Conservation (phyloP, 1,140 invertebrate genomes). For the Wiebesia pumilae region DNA sequence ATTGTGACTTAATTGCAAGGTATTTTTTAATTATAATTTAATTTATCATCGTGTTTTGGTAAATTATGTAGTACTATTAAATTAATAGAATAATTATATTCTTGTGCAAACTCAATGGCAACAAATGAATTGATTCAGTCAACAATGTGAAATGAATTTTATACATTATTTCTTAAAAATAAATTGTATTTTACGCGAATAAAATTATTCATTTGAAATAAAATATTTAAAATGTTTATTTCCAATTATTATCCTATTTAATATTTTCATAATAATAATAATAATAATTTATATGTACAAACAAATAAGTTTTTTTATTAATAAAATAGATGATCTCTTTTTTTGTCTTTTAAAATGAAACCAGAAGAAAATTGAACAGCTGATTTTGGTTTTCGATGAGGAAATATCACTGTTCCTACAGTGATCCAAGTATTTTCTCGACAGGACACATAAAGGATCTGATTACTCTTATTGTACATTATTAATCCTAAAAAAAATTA, state of each 20-base stretch:
- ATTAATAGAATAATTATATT: conserved; percentile 45
- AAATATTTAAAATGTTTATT: conserved; percentile 28
- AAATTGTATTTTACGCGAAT: conserved; percentile 53
- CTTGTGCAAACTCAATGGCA: conserved; percentile 45
- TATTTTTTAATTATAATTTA: conserved; percentile 41
- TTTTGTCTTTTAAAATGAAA: conserved; percentile 75
- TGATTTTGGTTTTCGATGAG: conserved; percentile 78
- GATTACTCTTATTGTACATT: conserved; percentile 74
- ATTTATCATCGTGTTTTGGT: conserved; percentile 48
- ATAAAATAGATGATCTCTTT: conserved; percentile 54
- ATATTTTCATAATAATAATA: conserved; percentile 52
- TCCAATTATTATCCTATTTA: conserved; percentile 26
- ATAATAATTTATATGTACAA: too few relatives aligned
- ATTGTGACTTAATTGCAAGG: conserved; percentile 45
- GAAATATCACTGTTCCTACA: conserved; percentile 77
- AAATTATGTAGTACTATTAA: conserved; percentile 47
- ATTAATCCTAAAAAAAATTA: conserved; percentile 69
- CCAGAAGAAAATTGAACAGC: conserved; percentile 83
- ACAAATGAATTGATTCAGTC: conserved; percentile 47
- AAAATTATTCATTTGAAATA: conserved; percentile 49
- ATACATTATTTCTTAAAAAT: conserved; percentile 49
- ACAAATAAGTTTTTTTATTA: conserved; percentile 46
- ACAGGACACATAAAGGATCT: conserved; percentile 77
- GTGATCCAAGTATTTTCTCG: conserved; percentile 77
- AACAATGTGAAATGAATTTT: conserved; percentile 50